These are phyloP conservation scores for Liasis olivaceus DNA, from an alignment of 2,797 vertebrate genomes.

Conservation along the genomic window DNA sequence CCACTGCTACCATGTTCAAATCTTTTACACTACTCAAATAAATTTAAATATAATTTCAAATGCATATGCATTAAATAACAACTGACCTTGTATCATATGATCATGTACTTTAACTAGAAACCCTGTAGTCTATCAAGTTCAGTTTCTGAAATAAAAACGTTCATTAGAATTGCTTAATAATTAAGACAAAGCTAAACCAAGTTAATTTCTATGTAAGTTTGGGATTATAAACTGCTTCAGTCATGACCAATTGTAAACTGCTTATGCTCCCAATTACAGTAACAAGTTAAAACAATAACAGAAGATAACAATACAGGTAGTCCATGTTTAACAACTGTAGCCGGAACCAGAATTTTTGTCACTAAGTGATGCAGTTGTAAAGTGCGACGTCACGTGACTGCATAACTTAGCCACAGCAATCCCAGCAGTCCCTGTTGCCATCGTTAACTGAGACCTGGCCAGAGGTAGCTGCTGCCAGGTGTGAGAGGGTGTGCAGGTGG, in stretches of 20 bases:
- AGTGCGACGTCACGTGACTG: not conserved
- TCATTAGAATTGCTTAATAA: not conserved
- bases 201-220: not conserved
- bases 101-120: not conserved
- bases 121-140: not conserved
- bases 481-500: not conserved
- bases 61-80: conserved; percentile 36
- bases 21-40: conserved; percentile 37
- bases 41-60: conserved; percentile 43
- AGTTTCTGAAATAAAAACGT: not conserved
- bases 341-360: not conserved
- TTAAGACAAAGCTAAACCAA: not conserved
- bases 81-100: not conserved
- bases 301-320: not conserved
- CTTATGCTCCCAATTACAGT: not conserved
- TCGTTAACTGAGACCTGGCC: no score
- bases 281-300: not conserved
- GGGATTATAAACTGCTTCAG: not conserved
- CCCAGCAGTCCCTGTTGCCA: not conserved
- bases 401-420: not conserved
- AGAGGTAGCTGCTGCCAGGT: not conserved
- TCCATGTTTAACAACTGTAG: not conserved
- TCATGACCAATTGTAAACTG: not conserved
- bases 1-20: conserved; percentile 16
- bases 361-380: not conserved